Conservation (phyloP, 1,140 invertebrate species). For the Aricia agestis region DNA sequence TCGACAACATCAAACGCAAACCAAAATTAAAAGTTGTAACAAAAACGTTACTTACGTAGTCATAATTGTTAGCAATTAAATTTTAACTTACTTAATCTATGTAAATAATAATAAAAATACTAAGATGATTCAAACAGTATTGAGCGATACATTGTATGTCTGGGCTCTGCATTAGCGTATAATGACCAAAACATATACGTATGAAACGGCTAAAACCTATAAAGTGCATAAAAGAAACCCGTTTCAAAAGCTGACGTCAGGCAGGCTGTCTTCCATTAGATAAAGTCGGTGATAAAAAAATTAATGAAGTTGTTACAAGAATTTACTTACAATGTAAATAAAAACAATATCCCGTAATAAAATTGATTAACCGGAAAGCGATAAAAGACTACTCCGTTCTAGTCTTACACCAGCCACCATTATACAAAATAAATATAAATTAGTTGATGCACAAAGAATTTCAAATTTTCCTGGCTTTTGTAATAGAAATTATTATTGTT, state of each 20-base stretch:
- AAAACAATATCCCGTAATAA: no score
- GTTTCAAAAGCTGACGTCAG: neutral
- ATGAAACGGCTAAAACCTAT: neutral
- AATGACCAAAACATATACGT: neutral
- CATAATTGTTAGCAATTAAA: neutral
- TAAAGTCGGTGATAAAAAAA: neutral
- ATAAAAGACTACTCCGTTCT: no score
- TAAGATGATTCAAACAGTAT: neutral
- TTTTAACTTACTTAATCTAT: neutral
- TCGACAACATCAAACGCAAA: neutral
- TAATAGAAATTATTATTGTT: no score
- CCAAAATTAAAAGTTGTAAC: neutral
- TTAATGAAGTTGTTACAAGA: no score
- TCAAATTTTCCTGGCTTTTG: no score
- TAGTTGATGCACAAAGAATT: neutral
- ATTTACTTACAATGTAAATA: no score
- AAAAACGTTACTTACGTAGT: neutral
- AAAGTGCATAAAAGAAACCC: neutral
- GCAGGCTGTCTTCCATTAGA: neutral
- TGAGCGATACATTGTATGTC: neutral
- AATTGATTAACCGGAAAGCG: no score
- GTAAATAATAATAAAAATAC: neutral
- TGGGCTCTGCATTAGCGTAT: no score
- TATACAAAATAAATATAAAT: neutral
- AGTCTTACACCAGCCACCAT: no score